A percentile compares a stretch with the other conserved stretches of the same genome.
These are phyloP conservation scores for Platycnemis pennipes DNA, from an alignment of 2,888 invertebrate genomes.

Conservation along the genomic window DNA sequence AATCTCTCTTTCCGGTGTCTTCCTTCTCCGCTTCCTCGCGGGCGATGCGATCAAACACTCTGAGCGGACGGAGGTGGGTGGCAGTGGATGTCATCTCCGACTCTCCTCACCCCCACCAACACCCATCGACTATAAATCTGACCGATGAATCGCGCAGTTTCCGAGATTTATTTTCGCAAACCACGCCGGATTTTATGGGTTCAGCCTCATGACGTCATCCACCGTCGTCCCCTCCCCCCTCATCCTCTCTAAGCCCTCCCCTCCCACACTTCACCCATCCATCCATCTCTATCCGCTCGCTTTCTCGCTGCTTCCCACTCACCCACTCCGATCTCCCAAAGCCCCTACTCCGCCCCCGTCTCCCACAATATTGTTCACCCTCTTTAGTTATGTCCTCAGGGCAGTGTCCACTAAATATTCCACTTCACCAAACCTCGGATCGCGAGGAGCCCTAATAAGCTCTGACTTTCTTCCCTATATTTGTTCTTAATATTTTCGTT, in stretches of 20 bases:
- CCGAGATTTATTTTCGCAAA: constrained; percentile 67
- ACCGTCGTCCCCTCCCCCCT: background rate
- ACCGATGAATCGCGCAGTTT: constrained; percentile 48
- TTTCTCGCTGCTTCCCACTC: background rate
- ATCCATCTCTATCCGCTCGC: background rate
- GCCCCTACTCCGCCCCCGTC: background rate
- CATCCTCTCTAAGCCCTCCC: background rate
- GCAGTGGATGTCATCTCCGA: constrained; percentile 51
- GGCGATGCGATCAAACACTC: constrained; percentile 34
- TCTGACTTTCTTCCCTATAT: too few relatives aligned
- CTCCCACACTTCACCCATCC: background rate
- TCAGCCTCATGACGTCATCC: constrained; percentile 63
- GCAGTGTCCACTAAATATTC: too few relatives aligned
- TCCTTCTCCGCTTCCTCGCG: background rate
- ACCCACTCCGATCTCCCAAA: background rate
- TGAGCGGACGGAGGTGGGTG: constrained; percentile 46
- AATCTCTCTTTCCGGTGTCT: background rate
- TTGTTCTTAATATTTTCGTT: too few relatives aligned
- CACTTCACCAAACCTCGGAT: too few relatives aligned
- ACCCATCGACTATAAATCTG: constrained; percentile 49
- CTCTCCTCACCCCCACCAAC: background rate
- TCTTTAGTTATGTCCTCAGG: too few relatives aligned
- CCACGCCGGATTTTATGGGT: constrained; percentile 66
- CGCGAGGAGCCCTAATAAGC: too few relatives aligned
- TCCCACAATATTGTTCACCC: too few relatives aligned